A percentile compares a stretch with the other conserved stretches of the same genome.
Conservation (phyloP, 2,888 invertebrate genomes). For the Gastrophysa polygoni region DNA sequence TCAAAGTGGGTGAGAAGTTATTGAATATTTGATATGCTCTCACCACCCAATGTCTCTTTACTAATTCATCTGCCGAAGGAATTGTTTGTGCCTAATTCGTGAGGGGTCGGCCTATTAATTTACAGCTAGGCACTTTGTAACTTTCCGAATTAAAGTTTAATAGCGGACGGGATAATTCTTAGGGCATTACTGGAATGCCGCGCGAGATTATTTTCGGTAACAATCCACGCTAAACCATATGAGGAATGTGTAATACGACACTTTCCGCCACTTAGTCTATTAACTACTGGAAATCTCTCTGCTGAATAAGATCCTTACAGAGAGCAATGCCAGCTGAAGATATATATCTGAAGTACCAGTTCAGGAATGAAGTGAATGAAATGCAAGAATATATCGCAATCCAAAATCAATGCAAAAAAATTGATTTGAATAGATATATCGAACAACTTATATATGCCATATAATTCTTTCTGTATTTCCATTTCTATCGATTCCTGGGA, state of each 20-base stretch:
- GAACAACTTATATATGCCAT: no score
- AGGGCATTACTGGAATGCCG: neutral
- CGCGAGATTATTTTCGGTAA: neutral
- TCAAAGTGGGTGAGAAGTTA: no score
- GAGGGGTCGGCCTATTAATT: slow-evolving; percentile 3
- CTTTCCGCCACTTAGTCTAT: no score
- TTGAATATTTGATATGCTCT: neutral
- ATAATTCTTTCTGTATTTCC: neutral
- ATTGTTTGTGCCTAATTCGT: slow-evolving; percentile 1
- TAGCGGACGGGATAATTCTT: neutral
- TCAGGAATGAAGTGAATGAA: no score
- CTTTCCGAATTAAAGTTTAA: neutral
- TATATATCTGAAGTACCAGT: no score
- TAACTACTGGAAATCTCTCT: no score
- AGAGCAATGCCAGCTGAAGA: no score
- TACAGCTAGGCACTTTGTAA: neutral
- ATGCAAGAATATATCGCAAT: no score
- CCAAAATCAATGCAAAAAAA: no score
- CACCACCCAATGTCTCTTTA: neutral
- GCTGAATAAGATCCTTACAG: no score
- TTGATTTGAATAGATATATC: no score
- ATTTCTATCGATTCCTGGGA: no score
- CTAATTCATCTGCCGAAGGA: slow-evolving; percentile 7
- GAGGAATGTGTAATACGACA: neutral
- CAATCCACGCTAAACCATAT: neutral